A percentile compares a stretch with the other conserved stretches of the same genome.
phyloP scores from a whole-genome alignment of 2,888 invertebrate species.

The Luffia ferchaultella region DNA sequence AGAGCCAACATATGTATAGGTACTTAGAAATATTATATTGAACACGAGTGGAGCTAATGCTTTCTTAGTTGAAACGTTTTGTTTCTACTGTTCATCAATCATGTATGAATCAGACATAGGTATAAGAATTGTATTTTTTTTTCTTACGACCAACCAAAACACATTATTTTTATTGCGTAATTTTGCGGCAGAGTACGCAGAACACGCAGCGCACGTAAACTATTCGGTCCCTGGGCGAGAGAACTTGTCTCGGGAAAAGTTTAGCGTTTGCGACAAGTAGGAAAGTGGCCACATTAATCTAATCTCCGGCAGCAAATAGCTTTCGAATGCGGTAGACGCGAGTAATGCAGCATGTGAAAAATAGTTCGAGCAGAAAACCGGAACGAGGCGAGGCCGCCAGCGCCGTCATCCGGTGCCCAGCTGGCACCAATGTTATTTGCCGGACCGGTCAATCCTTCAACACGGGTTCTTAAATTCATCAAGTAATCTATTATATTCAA shows the following conservation, averaged over 20 bases:
- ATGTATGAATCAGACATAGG: too few species aligned
- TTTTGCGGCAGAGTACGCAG: background rate
- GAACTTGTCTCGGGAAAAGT: slow-evolving; percentile 8
- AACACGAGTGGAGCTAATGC: too few species aligned
- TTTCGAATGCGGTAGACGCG: slow-evolving; percentile 55
- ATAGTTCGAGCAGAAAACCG: slow-evolving; percentile 43
- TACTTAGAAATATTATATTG: too few species aligned
- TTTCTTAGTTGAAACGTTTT: too few species aligned
- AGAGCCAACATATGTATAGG: too few species aligned
- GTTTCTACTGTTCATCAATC: too few species aligned
- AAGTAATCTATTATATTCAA: too few species aligned
- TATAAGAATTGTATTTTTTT: too few species aligned
- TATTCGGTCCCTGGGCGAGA: background rate
- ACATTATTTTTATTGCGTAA: background rate
- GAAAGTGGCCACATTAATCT: slow-evolving; percentile 63
- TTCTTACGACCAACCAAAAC: background rate
- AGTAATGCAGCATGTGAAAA: slow-evolving; percentile 56
- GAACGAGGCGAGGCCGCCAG: slow-evolving; percentile 30
- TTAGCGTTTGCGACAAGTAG: slow-evolving; percentile 49
- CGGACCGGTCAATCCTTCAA: too few species aligned
- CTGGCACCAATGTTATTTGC: background rate
- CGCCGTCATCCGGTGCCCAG: slow-evolving; percentile 15
- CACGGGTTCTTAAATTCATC: too few species aligned
- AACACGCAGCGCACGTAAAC: background rate
- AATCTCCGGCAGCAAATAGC: slow-evolving; percentile 55